Evolutionary conservation across 2,888 invertebrate genomes (phyloP), one percentile per base, ranked within the genome.

Genomic region (Ditula angustiorana): DNA sequence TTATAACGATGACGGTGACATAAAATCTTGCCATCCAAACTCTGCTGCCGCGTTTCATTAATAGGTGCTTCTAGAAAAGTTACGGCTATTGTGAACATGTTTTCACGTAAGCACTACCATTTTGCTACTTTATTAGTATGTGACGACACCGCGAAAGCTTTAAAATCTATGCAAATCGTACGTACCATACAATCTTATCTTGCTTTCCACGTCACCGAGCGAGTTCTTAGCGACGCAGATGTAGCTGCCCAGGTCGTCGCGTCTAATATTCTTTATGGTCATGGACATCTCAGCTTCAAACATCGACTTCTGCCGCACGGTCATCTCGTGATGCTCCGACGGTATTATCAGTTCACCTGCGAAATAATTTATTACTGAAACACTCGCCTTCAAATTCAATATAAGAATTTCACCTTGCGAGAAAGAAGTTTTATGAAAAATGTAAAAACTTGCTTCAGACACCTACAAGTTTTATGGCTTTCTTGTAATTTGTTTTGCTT

Each of bases 191-290:
- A 98, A 93, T 75, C 97, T 94, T 80, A 98, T 97, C 87, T 95
- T 97, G 93, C 97, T 97, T 82, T 98, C 97, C 52, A 97, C 97
- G 78, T 97, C 97, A 3, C 98, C 98, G 2, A 98, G 93, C 1
- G 96, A 96, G 83, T 97, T 97, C 83, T 97, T 97, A 16, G 97
- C 97, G 47, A 97, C 96, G 84, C 98, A 98, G 59, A 95, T 95
- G 87, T 98, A 98, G 57, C 96, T 96, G 57, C 98, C 97, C 49
- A 96, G 95, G 80, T 97, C 97, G 67, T 95, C 95, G 69, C 95
- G 94, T 68, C 96, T 95, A 71, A 98, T 95, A 79, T 96, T 95
- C 74, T 96, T 94, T 72, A 98, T 96, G 58, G 95, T 96, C 89
- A 98, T 95, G 26, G 95, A 94, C 97, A 98, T 97, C 80, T 95